phyloP scores from a whole-genome alignment of 2,888 invertebrate species.

The Tanypteryx hageni region DNA sequence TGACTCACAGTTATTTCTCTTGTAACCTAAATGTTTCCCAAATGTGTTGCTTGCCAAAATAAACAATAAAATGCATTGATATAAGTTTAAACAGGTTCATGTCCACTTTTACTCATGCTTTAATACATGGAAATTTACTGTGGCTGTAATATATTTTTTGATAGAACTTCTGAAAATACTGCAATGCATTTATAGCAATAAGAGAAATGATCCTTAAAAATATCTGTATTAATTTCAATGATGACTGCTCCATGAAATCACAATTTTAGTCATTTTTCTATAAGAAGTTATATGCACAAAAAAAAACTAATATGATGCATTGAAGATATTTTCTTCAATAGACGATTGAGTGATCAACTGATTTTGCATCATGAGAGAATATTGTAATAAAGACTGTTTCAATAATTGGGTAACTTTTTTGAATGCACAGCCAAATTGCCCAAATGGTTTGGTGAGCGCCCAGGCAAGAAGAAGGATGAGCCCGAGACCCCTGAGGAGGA shows the following conservation, averaged over 20 bases:
- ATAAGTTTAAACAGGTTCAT: neutral
- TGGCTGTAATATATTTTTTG: no score
- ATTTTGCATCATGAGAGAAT: neutral
- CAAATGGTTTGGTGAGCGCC: slow-evolving; percentile 97
- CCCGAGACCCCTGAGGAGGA: slow-evolving; percentile 94
- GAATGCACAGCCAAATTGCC: slow-evolving; percentile 87
- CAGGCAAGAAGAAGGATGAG: slow-evolving; percentile 93
- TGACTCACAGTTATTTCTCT: neutral
- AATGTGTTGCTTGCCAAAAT: neutral
- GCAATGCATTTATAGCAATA: neutral
- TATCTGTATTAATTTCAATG: no score
- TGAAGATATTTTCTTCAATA: neutral
- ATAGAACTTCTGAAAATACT: neutral
- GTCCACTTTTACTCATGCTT: neutral
- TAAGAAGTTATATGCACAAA: neutral
- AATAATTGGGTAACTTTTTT: no score
- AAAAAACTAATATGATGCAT: no score
- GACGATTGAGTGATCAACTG: neutral
- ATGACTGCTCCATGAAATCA: no score
- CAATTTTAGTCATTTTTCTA: no score
- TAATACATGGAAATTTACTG: neutral
- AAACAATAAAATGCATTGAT: neutral
- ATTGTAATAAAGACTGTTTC: neutral
- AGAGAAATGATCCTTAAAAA: neutral
- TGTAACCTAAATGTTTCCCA: neutral